Conservation (phyloP, 2,113 vertebrate species). For the Lycaon pictus region DNA sequence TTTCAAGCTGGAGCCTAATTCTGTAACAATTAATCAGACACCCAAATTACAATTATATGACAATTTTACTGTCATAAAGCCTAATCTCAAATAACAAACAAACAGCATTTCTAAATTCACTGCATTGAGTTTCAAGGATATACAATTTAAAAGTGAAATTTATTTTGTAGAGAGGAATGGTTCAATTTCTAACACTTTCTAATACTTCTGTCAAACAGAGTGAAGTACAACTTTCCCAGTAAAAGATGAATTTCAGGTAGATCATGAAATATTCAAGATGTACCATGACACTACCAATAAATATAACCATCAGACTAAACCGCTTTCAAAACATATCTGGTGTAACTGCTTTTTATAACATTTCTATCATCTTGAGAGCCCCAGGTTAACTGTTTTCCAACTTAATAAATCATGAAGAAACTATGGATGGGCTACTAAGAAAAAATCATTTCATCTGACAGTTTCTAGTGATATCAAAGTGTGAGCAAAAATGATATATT, state of each 20-base stretch:
- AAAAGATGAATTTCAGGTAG: constrained; percentile 32
- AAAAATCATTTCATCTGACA: constrained; percentile 19
- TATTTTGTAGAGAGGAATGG: neutral
- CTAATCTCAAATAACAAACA: constrained; percentile 19
- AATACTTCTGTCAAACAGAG: neutral
- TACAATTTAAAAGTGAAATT: constrained; percentile 47
- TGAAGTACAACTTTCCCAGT: constrained; percentile 41
- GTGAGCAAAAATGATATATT: neutral
- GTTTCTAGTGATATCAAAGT: neutral
- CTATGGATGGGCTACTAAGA: constrained; percentile 4
- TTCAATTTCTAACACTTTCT: constrained; percentile 43
- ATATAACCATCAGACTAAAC: neutral
- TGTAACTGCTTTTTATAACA: neutral
- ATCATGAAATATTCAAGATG: neutral
- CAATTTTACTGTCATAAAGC: neutral
- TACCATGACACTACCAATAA: neutral
- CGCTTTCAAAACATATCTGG: neutral
- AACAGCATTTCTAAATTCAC: constrained; percentile 41
- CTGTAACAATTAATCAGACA: constrained; percentile 20
- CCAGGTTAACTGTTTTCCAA: neutral
- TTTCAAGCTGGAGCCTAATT: constrained; percentile 17
- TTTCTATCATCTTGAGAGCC: constrained; percentile 14
- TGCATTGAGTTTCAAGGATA: neutral
- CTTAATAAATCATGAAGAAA: constrained; percentile 43
- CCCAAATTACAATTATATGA: neutral